Conservation (phyloP, 2,113 vertebrate species). For the Myiozetetes cayanensis region DNA sequence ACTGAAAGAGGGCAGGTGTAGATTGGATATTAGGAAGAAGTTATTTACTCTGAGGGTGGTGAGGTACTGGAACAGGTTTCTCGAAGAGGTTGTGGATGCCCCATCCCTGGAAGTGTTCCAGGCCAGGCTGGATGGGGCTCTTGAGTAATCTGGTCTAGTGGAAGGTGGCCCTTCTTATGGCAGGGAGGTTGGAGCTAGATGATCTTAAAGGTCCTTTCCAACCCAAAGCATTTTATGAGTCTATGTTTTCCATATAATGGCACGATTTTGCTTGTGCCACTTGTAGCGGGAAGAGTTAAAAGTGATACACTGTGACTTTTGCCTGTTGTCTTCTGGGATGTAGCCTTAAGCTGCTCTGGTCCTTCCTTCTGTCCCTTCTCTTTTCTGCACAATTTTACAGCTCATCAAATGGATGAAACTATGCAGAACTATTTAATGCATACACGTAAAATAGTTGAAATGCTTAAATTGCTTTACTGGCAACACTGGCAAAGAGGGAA, state of each 20-base stretch:
- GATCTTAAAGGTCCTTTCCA: neutral
- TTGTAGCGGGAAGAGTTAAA: neutral
- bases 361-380: neutral
- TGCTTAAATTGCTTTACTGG: neutral
- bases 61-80: neutral
- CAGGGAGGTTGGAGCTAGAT: neutral
- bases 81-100: neutral
- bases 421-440: neutral
- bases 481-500: neutral
- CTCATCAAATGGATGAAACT: neutral
- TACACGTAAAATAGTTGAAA: conserved; percentile 10
- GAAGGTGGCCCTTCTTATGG: neutral
- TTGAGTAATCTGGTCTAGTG: neutral
- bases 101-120: neutral
- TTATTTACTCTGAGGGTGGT: neutral
- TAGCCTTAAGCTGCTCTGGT: neutral
- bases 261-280: neutral
- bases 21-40: neutral
- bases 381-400: neutral
- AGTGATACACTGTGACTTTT: neutral
- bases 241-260: neutral
- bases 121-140: neutral
- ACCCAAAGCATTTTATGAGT: neutral
- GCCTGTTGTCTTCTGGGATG: neutral
- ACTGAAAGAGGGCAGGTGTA: neutral